phyloP scores from a whole-genome alignment of 2,113 vertebrate species.

The Microtus oregoni region DNA sequence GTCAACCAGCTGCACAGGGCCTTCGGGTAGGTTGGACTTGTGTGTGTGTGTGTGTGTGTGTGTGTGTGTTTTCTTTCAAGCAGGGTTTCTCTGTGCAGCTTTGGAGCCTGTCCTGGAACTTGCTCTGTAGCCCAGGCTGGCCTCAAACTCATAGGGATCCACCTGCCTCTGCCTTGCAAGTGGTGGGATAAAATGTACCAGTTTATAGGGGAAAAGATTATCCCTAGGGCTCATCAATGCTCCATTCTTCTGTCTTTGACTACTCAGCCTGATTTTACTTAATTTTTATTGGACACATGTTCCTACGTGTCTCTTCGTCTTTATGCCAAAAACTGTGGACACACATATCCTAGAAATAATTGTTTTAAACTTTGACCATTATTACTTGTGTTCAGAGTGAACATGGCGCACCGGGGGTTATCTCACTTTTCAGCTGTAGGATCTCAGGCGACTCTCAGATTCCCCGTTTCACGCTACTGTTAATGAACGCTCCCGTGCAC shows the following conservation, averaged over 20 bases:
- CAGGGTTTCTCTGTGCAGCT: too few relatives aligned
- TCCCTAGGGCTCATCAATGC: constrained; percentile 38
- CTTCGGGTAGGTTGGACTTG: constrained; percentile 11
- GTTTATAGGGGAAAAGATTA: constrained; percentile 44
- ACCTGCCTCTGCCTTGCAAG: too few relatives aligned
- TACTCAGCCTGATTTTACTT: background rate
- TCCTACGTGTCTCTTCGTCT: background rate
- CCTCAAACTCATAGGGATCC: too few relatives aligned
- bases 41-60: too few relatives aligned
- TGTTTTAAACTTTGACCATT: background rate
- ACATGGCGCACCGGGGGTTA: constrained; percentile 47
- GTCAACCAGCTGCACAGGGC: background rate
- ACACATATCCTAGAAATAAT: background rate
- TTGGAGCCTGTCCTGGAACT: too few relatives aligned
- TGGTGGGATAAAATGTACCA: background rate
- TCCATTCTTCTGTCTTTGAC: constrained; percentile 65
- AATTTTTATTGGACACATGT: constrained; percentile 5
- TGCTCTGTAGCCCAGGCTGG: too few relatives aligned
- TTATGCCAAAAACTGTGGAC: background rate
- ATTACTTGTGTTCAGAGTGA: constrained; percentile 59
- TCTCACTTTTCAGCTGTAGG: constrained; percentile 56
- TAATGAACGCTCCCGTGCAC: constrained; percentile 82
- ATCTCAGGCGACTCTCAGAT: constrained; percentile 66
- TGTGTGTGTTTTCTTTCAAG: too few relatives aligned
- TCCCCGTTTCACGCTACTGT: constrained; percentile 77